Base-by-base conservation (phyloP, 2,113 vertebrate species). In the Malurus cyaneus region DNA sequence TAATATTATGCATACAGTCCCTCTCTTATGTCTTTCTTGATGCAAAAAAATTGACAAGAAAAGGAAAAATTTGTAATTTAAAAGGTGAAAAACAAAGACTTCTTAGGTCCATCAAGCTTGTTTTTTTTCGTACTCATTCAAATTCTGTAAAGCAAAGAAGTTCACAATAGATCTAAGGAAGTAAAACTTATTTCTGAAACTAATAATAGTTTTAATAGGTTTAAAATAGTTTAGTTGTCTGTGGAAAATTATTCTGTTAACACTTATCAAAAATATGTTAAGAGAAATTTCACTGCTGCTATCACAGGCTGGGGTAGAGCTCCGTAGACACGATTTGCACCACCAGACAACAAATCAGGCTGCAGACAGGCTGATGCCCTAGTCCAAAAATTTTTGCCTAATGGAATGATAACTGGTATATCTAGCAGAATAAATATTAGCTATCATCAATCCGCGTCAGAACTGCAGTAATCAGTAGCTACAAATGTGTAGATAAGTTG, bases 301-400 rank as follows among this genome's bases (percentile, higher is more conserved):
- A 5, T 13, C 61, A 12, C 3, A 1, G 14, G 3, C 12, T 47
- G 12, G 9, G 11, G 1, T 20, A 7, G 25, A 72, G 32, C 13
- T 46, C 10, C 3, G 17, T 17, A 47, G 14, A 39, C 9, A 18
- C 3, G 52, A 19, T 18, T 44, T 47, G 18, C 11, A 15, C 5
- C 14, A 61, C 12, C 7, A 41, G 14, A 44, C 8, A 66, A 8
- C 8, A 59, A 53, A 71, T 18, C 5, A 46, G n/a, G 12, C 10
- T 29, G 16, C 15, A 47, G 19, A 6, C 66, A 26, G 17, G 7
- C 5, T 82, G 21, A 76, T 3, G 9, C 6, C 23, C 0, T 8
- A 23, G 4, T 18, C 20, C 2, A 74, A 74, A 86, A 52, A 8
- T 18, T 32, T 80, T 84, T 73, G 2, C 6, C 32, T 20, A 7